Percentiles rank a stretch among this genome's conserved stretches.
phyloP scores from a whole-genome alignment of 2,113 vertebrate species.

The Myotis lucifugus region DNA sequence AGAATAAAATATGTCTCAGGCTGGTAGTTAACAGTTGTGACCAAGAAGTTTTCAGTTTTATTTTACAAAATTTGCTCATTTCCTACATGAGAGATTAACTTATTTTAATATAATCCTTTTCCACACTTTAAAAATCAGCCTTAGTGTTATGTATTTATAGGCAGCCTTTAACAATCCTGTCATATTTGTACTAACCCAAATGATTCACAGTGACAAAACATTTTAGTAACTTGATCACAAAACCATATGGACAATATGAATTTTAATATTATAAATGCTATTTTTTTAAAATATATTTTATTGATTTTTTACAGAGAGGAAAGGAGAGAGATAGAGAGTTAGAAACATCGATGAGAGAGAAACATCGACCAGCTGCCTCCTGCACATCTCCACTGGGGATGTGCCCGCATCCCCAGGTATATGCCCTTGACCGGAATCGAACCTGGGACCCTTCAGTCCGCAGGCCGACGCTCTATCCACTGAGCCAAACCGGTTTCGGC shows the following conservation, averaged over 20 bases:
- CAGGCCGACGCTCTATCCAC: too few relatives aligned
- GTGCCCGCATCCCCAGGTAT: too few relatives aligned
- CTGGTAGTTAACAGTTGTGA: constrained; percentile 68
- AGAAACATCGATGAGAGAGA: too few relatives aligned
- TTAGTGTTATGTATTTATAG: constrained; percentile 73
- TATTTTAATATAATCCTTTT: constrained; percentile 62
- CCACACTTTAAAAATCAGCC: constrained; percentile 70
- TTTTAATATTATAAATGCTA: constrained; percentile 77
- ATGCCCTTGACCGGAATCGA: too few relatives aligned
- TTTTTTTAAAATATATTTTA: too few relatives aligned
- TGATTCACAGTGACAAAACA: constrained; percentile 70
- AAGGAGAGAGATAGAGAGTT: too few relatives aligned
- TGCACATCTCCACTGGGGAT: too few relatives aligned
- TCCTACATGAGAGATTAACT: constrained; percentile 66
- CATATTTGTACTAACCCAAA: constrained; percentile 72
- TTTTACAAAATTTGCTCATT: constrained; percentile 76
- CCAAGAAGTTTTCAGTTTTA: constrained; percentile 71
- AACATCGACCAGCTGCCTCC: too few relatives aligned
- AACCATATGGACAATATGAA: constrained; percentile 63
- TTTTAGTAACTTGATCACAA: constrained; percentile 80
- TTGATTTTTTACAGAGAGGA: too few relatives aligned
- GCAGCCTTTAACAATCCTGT: constrained; percentile 77
- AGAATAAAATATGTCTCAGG: constrained; percentile 67
- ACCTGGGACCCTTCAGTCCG: too few relatives aligned
- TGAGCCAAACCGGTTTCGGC: too few relatives aligned